Conservation (phyloP, 1,140 invertebrate genomes). For the Stenopsyche tienmushanensis region DNA sequence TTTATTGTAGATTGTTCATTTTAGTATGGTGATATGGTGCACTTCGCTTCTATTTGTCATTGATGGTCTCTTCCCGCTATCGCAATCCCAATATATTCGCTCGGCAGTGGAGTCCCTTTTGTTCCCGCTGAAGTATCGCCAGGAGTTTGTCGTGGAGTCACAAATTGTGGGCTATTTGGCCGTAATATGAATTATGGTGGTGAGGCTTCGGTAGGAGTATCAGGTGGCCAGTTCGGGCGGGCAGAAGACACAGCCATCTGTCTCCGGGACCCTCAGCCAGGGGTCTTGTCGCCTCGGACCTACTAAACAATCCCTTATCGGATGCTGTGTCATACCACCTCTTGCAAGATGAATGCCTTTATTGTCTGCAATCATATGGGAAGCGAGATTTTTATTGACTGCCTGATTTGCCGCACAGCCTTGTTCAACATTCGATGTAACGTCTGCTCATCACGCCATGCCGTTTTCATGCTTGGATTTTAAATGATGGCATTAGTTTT, state of each 20-base stretch:
- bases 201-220: conserved; percentile 19
- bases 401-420: too few relatives aligned
- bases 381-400: not conserved
- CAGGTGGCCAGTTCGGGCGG: conserved; percentile 16
- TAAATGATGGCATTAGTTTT: too few relatives aligned
- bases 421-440: too few relatives aligned
- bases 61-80: too few relatives aligned
- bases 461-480: too few relatives aligned
- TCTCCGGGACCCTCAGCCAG: conserved; percentile 17
- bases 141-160: not conserved
- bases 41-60: too few relatives aligned
- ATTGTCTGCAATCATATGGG: conserved; percentile 7
- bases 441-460: too few relatives aligned
- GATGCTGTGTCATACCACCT: conserved; percentile 19
- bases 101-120: too few relatives aligned
- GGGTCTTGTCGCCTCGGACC: conserved; percentile 24
- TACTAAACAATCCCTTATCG: conserved; percentile 34
- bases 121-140: not conserved
- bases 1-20: too few relatives aligned
- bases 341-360: conserved; percentile 20
- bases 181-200: conserved; percentile 9
- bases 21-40: too few relatives aligned
- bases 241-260: conserved; percentile 15
- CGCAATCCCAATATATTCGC: too few relatives aligned
- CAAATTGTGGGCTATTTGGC: conserved; percentile 16